Evolutionary conservation across 2,113 vertebrate genomes (phyloP), one percentile per base, ranked within the genome.

Genomic region (Clinocottus analis): DNA sequence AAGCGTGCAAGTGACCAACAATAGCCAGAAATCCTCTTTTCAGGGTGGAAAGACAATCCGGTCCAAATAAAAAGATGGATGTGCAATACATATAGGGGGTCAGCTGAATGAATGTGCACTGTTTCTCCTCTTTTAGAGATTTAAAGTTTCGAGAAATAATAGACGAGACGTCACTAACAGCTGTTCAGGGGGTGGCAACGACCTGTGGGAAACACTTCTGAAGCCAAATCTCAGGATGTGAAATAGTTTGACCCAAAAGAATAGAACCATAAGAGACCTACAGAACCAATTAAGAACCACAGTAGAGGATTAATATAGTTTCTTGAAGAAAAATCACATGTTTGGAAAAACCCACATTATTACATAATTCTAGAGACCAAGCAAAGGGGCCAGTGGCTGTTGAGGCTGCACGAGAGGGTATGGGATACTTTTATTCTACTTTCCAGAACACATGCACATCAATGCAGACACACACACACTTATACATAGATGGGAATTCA

Each of bases 261-360:
- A 45, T 8, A 59, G 56, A 59, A 2, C 69, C 61, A 59, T 31
- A 62, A 31, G 66, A 45, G 17, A 73, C 14, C 23, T 65, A 56
- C 16, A 72, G 51, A 25, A 76, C 53, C 74, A 79, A 83, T 83
- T 75, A 87, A 70, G 66, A 41, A 29, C 61, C 53, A 64, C 62
- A 79, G 58, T 2, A 14, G 55, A 45, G 21, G 69, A 58, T 68
- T 79, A 27, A 37, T 77, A 88, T 72, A 73, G 79, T 60, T 90
- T 90, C 81, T 87, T 62, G 75, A 61, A 39, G 51, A 65, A 41
- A 59, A 64, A 85, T 35, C 55, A 60, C 79, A 79, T 67, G 67
- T 58, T 75, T 0, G 73, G 80, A 81, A 82, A 83, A 88, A 64
- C 47, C 35, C 83, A 82, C 47, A 80, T 7, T 66, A 75, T 87